Evolutionary conservation across 1,140 invertebrate species (phyloP).

Genomic region (Berghia stephanieae): DNA sequence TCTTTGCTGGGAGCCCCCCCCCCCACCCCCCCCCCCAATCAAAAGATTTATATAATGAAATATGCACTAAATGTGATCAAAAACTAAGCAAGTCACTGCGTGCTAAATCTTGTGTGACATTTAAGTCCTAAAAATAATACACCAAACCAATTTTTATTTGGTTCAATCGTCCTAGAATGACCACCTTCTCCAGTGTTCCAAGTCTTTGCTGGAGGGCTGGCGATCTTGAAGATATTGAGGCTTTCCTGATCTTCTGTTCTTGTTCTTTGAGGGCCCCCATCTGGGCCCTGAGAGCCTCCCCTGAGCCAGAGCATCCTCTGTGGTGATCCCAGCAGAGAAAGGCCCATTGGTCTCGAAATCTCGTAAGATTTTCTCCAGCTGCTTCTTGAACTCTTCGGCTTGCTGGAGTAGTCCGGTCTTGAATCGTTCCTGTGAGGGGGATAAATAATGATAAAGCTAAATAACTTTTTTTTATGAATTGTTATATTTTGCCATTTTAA

Average conservation of each 20-base stretch:
- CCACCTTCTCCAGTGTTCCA: slow-evolving; percentile 74
- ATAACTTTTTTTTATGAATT: too few relatives aligned
- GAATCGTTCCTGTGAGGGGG: slow-evolving; percentile 72
- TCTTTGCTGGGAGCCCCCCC: too few relatives aligned
- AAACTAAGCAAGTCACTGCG: too few relatives aligned
- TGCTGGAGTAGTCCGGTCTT: slow-evolving; percentile 75
- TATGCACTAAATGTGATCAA: too few relatives aligned
- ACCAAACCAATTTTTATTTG: too few relatives aligned
- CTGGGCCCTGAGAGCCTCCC: slow-evolving; percentile 72
- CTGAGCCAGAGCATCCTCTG: slow-evolving; percentile 73
- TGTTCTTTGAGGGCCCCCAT: slow-evolving; percentile 73
- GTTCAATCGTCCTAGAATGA: too few relatives aligned
- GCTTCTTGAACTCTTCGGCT: slow-evolving; percentile 75
- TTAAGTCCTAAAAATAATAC: too few relatives aligned
- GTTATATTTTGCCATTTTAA: too few relatives aligned
- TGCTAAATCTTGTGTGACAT: too few relatives aligned
- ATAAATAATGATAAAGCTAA: too few relatives aligned
- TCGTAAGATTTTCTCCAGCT: slow-evolving; percentile 71
- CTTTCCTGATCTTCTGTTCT: slow-evolving; percentile 75
- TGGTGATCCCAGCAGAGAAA: slow-evolving; percentile 68
- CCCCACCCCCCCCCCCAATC: too few relatives aligned
- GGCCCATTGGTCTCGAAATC: slow-evolving; percentile 73
- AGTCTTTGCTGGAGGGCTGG: slow-evolving; percentile 78
- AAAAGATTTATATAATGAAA: too few relatives aligned
- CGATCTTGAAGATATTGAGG: slow-evolving; percentile 79